Evolutionary conservation across 1,140 invertebrate genomes (phyloP).

Genomic region (Lepidotrigona ventralis): DNA sequence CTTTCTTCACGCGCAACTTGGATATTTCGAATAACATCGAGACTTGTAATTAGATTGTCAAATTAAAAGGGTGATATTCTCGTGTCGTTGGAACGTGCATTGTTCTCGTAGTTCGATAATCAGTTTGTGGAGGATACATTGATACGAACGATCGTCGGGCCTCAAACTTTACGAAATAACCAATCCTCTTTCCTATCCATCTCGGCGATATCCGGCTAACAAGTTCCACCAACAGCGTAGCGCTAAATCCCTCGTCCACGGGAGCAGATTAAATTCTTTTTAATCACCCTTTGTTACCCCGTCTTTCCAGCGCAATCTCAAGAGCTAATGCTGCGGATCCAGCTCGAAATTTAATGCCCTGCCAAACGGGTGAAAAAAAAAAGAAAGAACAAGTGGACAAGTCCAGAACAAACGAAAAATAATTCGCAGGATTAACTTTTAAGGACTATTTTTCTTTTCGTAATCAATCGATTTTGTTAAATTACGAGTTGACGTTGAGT

Average conservation of each 20-base stretch:
- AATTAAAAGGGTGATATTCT: no score
- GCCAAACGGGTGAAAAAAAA: not conserved
- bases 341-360: not conserved
- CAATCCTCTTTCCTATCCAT: constrained; percentile 4
- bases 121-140: not conserved
- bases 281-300: constrained; percentile 17
- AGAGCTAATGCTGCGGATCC: constrained; percentile 10
- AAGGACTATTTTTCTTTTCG: not conserved
- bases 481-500: no score
- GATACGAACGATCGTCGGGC: not conserved
- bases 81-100: not conserved
- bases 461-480: no score
- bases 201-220: constrained; percentile 9
- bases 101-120: not conserved
- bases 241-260: constrained; percentile 11
- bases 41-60: no score
- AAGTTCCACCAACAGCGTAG: constrained; percentile 8
- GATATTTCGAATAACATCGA: no score
- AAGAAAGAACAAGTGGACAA: not conserved
- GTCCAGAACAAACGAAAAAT: not conserved
- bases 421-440: not conserved
- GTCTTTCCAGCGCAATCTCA: not conserved
- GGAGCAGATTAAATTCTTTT: constrained; percentile 31
- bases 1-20: no score
- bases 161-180: not conserved